Percentiles rank a stretch among this genome's conserved stretches.
Conservation (phyloP, 2,113 vertebrate species). For the Mirza zaza region DNA sequence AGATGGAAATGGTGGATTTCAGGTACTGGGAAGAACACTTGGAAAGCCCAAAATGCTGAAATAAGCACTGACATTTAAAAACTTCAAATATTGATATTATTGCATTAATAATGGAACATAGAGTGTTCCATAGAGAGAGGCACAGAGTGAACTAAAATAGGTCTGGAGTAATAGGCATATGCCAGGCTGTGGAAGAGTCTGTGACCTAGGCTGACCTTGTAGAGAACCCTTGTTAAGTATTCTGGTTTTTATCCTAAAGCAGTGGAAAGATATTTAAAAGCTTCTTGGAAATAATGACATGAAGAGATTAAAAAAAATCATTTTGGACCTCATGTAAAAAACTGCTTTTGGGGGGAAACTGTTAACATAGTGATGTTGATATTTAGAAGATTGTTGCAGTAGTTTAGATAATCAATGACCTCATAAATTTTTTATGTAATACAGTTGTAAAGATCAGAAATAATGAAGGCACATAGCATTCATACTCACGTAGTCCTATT, state of each 20-base stretch:
- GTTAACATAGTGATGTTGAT: neutral
- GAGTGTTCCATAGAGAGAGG: neutral
- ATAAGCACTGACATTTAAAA: neutral
- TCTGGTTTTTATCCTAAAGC: neutral
- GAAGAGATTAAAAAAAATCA: neutral
- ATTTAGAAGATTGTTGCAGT: neutral
- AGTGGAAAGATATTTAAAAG: neutral
- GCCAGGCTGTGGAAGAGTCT: neutral
- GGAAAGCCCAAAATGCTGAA: neutral
- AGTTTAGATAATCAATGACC: neutral
- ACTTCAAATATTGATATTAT: neutral
- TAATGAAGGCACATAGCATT: neutral
- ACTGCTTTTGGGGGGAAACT: neutral
- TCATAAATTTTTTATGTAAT: neutral
- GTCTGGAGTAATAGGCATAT: neutral
- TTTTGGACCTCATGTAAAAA: neutral
- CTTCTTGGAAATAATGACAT: neutral
- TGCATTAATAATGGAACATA: neutral
- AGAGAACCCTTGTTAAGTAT: neutral
- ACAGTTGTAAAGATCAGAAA: neutral
- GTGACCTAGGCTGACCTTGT: rapidly evolving
- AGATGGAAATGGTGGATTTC: neutral
- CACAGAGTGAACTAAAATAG: neutral
- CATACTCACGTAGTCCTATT: rapidly evolving
- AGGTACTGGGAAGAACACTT: neutral